Evolutionary conservation across 2,113 vertebrate species (phyloP).

Genomic region (Notothenia coriiceps): DNA sequence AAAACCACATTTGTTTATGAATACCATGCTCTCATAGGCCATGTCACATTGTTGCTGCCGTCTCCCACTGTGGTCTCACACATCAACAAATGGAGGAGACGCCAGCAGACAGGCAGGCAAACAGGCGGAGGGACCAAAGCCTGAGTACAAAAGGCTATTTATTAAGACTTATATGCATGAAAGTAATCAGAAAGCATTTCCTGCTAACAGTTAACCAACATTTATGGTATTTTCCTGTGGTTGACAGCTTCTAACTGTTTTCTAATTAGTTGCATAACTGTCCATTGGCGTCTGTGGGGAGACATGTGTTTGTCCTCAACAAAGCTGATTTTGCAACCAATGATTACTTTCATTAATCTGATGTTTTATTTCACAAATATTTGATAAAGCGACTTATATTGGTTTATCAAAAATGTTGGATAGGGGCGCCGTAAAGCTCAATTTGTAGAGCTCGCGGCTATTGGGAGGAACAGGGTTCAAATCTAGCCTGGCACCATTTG

Average conservation of each 20-base stretch:
- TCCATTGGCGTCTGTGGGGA: slow-evolving; percentile 31
- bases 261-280: slow-evolving; percentile 62
- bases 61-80: slow-evolving; percentile 50
- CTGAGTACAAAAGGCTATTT: slow-evolving; percentile 25
- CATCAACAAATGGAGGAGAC: slow-evolving; percentile 10
- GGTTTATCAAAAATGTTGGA: too few relatives aligned
- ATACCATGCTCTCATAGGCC: slow-evolving; percentile 25
- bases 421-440: too few relatives aligned
- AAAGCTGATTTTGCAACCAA: slow-evolving; percentile 44
- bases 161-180: slow-evolving; percentile 37
- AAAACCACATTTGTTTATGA: slow-evolving; percentile 40
- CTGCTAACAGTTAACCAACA: slow-evolving; percentile 46
- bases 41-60: slow-evolving; percentile 19
- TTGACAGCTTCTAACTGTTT: slow-evolving; percentile 54
- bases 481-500: too few relatives aligned
- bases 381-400: too few relatives aligned
- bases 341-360: too few relatives aligned
- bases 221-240: slow-evolving; percentile 52
- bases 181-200: slow-evolving; percentile 25
- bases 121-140: slow-evolving; percentile 11
- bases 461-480: too few relatives aligned
- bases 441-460: too few relatives aligned
- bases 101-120: background rate
- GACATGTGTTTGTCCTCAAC: slow-evolving; percentile 66
- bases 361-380: too few relatives aligned